A percentile compares a stretch with the other conserved stretches of the same genome.
Evolutionary conservation across 2,888 invertebrate genomes (phyloP).

Genomic region (Dilophus febrilis): DNA sequence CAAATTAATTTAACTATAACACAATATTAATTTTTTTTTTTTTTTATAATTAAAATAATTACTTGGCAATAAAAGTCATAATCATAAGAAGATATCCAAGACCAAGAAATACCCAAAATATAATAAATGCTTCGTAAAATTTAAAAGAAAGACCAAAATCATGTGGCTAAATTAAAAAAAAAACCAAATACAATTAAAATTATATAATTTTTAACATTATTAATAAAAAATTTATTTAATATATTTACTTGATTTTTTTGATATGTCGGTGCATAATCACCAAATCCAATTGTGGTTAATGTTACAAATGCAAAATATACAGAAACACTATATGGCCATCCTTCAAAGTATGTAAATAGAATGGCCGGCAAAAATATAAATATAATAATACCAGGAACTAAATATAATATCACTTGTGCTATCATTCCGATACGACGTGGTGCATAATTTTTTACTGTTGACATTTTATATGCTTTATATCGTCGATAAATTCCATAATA

Average conservation of each 20-base stretch:
- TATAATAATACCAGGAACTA: constrained; percentile 76
- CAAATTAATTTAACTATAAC: too few relatives aligned
- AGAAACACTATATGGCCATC: constrained; percentile 69
- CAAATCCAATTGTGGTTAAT: constrained; percentile 78
- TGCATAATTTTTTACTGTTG: constrained; percentile 41
- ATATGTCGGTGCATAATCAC: constrained; percentile 69
- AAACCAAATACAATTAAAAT: too few relatives aligned
- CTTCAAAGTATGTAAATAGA: constrained; percentile 68
- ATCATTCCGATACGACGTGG: constrained; percentile 54
- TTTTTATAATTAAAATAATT: too few relatives aligned
- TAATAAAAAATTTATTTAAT: too few relatives aligned
- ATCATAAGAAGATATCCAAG: constrained; percentile 84
- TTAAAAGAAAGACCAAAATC: constrained; percentile 41
- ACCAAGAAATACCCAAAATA: constrained; percentile 82
- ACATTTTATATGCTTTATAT: constrained; percentile 52
- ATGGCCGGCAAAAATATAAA: constrained; percentile 76
- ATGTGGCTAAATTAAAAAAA: constrained; percentile 21
- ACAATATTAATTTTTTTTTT: too few relatives aligned
- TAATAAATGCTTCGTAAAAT: constrained; percentile 63
- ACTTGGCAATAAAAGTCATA: constrained; percentile 59
- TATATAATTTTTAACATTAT: too few relatives aligned
- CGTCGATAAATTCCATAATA: constrained; percentile 62
- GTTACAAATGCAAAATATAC: constrained; percentile 80
- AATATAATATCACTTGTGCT: constrained; percentile 62
- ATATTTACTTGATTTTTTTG: constrained; percentile 23